Percentiles rank a stretch among this genome's conserved stretches.
phyloP scores from a whole-genome alignment of 2,888 invertebrate species.

The Drosophila cognata region DNA sequence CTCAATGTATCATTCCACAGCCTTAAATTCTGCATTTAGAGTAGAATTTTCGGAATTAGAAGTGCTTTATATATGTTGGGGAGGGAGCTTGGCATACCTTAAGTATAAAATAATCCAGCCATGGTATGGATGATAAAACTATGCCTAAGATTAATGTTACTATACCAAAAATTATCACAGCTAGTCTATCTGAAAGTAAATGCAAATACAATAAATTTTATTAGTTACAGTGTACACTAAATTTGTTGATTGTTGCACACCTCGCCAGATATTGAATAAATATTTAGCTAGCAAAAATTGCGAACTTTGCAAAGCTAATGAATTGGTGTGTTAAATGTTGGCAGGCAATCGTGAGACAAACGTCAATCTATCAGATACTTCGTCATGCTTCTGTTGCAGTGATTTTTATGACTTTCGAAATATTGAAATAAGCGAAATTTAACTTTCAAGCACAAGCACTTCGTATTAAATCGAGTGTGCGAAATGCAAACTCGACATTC shows the following conservation, averaged over 20 bases:
- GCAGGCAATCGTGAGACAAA: conserved; percentile 1
- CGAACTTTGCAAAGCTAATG: not conserved
- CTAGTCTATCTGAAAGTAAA: conserved; percentile 90
- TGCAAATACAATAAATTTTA: not conserved
- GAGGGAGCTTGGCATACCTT: conserved; percentile 87
- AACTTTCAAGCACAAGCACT: not conserved
- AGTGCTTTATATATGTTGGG: not conserved
- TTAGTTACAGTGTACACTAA: not conserved
- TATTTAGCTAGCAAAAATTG: conserved; percentile 4
- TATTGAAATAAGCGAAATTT: not conserved
- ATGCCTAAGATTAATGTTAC: conserved; percentile 92
- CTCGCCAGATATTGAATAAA: not conserved
- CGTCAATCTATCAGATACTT: conserved; percentile 20
- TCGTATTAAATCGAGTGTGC: not conserved
- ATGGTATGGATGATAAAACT: conserved; percentile 93
- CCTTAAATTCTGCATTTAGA: conserved; percentile 89
- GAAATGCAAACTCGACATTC: not conserved
- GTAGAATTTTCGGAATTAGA: not conserved
- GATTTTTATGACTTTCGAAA: not conserved
- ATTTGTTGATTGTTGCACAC: not conserved
- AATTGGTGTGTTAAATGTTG: not conserved
- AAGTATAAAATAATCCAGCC: conserved; percentile 94
- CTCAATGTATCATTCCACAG: conserved; percentile 93
- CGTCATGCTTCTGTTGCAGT: conserved; percentile 23
- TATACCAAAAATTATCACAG: conserved; percentile 92